A percentile compares a stretch with the other conserved stretches of the same genome.
Evolutionary conservation across 2,797 vertebrate species (phyloP).

Genomic region (Chelon labrosus): DNA sequence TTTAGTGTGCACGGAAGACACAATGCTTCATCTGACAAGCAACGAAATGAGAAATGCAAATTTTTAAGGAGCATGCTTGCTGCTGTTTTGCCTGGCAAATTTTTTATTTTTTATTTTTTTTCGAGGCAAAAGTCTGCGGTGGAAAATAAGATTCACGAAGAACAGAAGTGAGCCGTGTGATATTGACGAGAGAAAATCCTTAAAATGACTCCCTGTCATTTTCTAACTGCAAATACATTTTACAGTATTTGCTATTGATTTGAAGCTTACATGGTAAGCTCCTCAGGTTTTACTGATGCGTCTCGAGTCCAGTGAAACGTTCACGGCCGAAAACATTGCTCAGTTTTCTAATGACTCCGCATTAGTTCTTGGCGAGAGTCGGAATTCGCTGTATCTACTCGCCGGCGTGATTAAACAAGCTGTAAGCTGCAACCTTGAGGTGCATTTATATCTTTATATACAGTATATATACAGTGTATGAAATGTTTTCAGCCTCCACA

Average conservation of each 20-base stretch:
- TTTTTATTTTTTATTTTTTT: constrained; percentile 8
- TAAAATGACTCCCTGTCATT: constrained; percentile 41
- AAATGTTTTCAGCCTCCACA: constrained; percentile 33
- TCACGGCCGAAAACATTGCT: constrained; percentile 24
- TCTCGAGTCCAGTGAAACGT: constrained; percentile 15
- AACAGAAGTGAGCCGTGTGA: constrained; percentile 34
- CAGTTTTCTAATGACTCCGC: constrained; percentile 8
- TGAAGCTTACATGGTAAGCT: constrained; percentile 47
- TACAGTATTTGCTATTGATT: constrained; percentile 62
- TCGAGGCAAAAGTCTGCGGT: constrained; percentile 10
- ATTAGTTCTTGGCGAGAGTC: constrained; percentile 15
- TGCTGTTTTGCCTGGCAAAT: constrained; percentile 59
- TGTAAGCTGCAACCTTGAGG: constrained; percentile 33
- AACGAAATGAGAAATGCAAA: constrained; percentile 69
- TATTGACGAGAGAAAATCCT: constrained; percentile 52
- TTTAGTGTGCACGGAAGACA: constrained; percentile 49
- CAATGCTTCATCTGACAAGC: constrained; percentile 61
- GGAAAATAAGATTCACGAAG: constrained; percentile 45
- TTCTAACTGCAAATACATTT: constrained; percentile 58
- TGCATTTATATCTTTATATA: constrained; percentile 20
- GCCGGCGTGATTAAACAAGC: constrained; percentile 27
- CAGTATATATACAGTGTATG: background rate
- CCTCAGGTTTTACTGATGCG: constrained; percentile 23
- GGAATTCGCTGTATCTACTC: constrained; percentile 13
- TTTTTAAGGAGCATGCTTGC: constrained; percentile 27